These are phyloP conservation scores for Mobula birostris DNA, from an alignment of 2,113 vertebrate genomes.

Conservation along the genomic window DNA sequence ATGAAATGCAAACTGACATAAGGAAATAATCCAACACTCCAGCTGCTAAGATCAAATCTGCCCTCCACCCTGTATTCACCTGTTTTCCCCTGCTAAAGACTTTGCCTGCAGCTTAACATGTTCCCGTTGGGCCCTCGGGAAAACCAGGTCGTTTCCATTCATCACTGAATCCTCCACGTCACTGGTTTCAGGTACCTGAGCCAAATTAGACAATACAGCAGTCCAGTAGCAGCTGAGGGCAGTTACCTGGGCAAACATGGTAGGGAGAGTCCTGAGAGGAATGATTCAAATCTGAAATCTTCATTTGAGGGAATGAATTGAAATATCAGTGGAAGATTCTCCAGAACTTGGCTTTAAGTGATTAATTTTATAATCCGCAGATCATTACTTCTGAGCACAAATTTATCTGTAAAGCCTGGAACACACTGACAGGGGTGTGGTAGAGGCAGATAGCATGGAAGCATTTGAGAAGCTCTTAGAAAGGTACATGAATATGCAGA, in stretches of 20 bases:
- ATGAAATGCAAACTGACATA: constrained; percentile 25
- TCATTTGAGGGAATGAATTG: background rate
- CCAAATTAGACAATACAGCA: background rate
- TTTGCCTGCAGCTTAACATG: too few species aligned
- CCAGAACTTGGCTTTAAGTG: background rate
- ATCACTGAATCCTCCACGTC: too few species aligned
- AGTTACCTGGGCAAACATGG: too few species aligned
- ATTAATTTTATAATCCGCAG: background rate
- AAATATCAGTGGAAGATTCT: background rate
- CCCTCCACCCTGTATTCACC: background rate
- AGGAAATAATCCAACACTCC: background rate
- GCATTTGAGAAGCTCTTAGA: too few species aligned
- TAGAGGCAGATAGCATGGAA: too few species aligned
- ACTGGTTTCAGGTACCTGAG: background rate
- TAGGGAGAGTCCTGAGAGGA: background rate
- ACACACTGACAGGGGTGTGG: too few species aligned
- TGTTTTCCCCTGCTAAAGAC: too few species aligned
- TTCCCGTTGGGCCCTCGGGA: too few species aligned
- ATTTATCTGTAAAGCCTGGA: too few species aligned
- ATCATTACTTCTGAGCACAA: background rate
- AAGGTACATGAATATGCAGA: too few species aligned
- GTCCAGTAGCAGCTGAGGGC: too few species aligned
- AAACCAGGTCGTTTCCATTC: too few species aligned
- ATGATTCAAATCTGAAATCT: background rate
- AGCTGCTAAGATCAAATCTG: background rate